phyloP scores from a whole-genome alignment of 2,888 invertebrate species.

The Volucella inanis region DNA sequence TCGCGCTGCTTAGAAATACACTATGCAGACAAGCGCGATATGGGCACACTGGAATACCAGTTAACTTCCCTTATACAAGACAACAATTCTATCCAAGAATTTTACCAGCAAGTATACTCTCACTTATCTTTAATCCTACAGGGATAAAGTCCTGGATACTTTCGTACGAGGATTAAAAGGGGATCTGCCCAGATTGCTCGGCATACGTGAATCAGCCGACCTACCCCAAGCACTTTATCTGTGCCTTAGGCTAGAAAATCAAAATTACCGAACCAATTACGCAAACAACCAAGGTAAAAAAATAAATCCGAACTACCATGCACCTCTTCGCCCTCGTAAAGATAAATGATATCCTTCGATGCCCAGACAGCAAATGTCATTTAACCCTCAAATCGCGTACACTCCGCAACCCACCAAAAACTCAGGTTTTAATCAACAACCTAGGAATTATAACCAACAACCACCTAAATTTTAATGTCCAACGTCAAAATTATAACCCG shows the following conservation, averaged over 20 bases:
- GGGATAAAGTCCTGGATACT: constrained; percentile 6
- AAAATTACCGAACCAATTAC: background rate
- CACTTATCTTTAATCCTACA: constrained; percentile 4
- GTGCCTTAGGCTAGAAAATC: constrained; percentile 6
- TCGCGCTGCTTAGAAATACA: background rate
- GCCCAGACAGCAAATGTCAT: too few relatives aligned
- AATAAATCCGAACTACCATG: too few relatives aligned
- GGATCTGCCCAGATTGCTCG: constrained; percentile 3
- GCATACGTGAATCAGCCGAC: background rate
- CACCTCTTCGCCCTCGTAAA: too few relatives aligned
- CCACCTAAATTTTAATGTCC: too few relatives aligned
- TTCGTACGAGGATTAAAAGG: constrained; percentile 2
- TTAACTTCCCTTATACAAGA: background rate
- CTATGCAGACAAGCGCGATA: background rate
- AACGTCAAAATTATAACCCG: too few relatives aligned
- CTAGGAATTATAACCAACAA: too few relatives aligned
- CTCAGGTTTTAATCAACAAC: too few relatives aligned
- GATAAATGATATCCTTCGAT: too few relatives aligned
- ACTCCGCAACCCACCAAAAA: too few relatives aligned
- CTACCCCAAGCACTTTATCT: too few relatives aligned
- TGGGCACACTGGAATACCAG: background rate
- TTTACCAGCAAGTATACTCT: constrained; percentile 2
- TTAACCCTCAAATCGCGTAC: too few relatives aligned
- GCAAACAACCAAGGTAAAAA: background rate
- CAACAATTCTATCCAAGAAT: background rate